Evolutionary conservation across 2,888 invertebrate genomes (phyloP).

Genomic region (Dicyrtomina minuta): DNA sequence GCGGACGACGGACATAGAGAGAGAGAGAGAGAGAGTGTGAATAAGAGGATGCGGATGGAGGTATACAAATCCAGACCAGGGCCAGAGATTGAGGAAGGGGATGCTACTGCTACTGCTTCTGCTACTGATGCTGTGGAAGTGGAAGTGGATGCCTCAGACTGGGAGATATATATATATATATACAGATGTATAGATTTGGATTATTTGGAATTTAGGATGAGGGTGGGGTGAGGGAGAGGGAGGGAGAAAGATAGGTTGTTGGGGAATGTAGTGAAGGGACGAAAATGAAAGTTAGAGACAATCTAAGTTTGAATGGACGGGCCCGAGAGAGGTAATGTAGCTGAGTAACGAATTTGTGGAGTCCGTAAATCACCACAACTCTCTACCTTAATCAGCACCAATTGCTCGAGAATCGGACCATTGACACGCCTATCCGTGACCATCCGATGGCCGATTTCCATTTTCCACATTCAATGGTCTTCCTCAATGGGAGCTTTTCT

Average conservation of each 20-base stretch:
- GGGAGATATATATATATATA: not conserved
- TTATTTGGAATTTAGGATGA: not conserved
- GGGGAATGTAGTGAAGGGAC: conserved; percentile 3
- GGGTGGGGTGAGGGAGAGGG: conserved; percentile 7
- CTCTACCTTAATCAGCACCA: conserved; percentile 54
- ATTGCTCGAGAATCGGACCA: conserved; percentile 53
- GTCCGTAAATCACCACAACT: conserved; percentile 53
- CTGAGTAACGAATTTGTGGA: conserved; percentile 53
- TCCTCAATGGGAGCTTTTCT: conserved; percentile 15
- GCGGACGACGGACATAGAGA: conserved; percentile 22
- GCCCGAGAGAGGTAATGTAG: conserved; percentile 49
- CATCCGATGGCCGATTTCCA: conserved; percentile 43
- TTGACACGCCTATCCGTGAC: conserved; percentile 54
- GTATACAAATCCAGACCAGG: not conserved
- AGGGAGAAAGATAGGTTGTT: conserved; percentile 23
- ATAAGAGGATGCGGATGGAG: not conserved
- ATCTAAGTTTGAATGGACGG: conserved; percentile 24
- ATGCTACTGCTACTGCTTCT: too few species aligned
- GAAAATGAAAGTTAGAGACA: conserved; percentile 19
- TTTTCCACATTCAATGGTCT: conserved; percentile 33
- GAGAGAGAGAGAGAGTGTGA: conserved; percentile 22
- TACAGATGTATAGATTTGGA: too few species aligned
- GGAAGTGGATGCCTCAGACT: not conserved
- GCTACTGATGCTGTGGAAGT: too few species aligned
- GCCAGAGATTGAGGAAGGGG: not conserved